Conservation (phyloP, 2,797 vertebrate genomes). For the Benthosema pterotum region DNA sequence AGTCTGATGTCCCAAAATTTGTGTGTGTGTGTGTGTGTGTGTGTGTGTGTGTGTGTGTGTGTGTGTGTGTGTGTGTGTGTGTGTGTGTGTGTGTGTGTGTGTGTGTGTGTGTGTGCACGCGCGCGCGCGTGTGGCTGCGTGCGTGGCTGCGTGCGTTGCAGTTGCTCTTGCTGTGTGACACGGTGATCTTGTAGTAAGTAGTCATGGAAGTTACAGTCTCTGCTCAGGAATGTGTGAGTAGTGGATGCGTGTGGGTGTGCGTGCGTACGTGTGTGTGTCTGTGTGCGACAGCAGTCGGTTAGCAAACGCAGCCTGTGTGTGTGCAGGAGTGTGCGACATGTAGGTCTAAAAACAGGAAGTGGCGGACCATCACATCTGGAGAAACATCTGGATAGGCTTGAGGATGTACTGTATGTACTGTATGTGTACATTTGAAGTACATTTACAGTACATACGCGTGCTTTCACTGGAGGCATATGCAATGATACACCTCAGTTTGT, state of each 20-base stretch:
- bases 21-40: too few species aligned
- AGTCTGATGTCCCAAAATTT: too few species aligned
- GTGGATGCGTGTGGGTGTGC: conserved; percentile 14
- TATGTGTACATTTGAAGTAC: conserved; percentile 8
- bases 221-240: conserved; percentile 26
- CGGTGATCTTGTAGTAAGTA: conserved; percentile 7
- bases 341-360: conserved; percentile 66
- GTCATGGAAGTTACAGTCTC: conserved; percentile 11
- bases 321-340: neutral
- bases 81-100: neutral
- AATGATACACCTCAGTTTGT: too few species aligned
- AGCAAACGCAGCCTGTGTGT: too few species aligned
- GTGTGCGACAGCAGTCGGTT: neutral
- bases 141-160: neutral
- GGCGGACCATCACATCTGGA: conserved; percentile 69
- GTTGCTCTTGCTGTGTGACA: conserved; percentile 6
- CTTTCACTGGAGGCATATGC: neutral
- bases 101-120: neutral
- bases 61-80: neutral
- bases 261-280: conserved; percentile 11
- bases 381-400: conserved; percentile 70
- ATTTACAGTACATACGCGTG: conserved; percentile 7
- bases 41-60: neutral
- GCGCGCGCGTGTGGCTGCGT: conserved; percentile 9
- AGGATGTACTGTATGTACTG: conserved; percentile 28